Evolutionary conservation across 2,113 vertebrate genomes (phyloP), one percentile per base, ranked within the genome.

Genomic region (Limnothrissa miodon): DNA sequence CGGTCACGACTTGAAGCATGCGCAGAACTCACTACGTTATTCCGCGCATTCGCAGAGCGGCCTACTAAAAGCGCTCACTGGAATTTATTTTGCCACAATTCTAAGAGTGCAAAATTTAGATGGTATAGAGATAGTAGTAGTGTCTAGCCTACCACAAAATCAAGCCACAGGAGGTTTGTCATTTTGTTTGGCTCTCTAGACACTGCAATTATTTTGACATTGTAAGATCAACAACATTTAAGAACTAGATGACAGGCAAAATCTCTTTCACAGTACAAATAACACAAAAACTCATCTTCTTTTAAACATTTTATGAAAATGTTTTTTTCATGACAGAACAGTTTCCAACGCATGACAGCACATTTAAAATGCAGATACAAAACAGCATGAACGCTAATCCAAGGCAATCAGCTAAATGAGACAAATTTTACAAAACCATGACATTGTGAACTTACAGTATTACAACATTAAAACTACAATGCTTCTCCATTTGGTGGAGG

Each of bases 331-430:
- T 87, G 53, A 80, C 82, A 46, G 56, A 89, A 78, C 82, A 83
- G 23, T 85, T 86, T 29, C 45, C 56, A 87, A 87, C 13, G 33
- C 84, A 82, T 89, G 92, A 88, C 82, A 89, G 84, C 45, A 84
- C 66, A 84, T 86, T 87, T 86, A 85, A 92, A 92, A 92, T 91
- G 88, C 90, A 86, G 88, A 83, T 62, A 92, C 90, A 87, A 90
- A 87, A 83, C 84, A 82, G 83, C 81, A 86, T 88, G 46, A 89
- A 91, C 84, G 90, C 82, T 86, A 81, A 33, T 87, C 85, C 83
- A 84, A 90, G 82, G 89, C 82, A 79, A 85, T 39, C 9, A 79
- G 81, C 90, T 83, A 89, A 87, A 79, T 11, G 86, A 84, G 86
- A 84, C 79, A 87, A 80, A 83, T 84, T 44, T 84, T 84, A 85